Evolutionary conservation across 2,797 vertebrate species (phyloP).

Genomic region (Cuculus canorus): DNA sequence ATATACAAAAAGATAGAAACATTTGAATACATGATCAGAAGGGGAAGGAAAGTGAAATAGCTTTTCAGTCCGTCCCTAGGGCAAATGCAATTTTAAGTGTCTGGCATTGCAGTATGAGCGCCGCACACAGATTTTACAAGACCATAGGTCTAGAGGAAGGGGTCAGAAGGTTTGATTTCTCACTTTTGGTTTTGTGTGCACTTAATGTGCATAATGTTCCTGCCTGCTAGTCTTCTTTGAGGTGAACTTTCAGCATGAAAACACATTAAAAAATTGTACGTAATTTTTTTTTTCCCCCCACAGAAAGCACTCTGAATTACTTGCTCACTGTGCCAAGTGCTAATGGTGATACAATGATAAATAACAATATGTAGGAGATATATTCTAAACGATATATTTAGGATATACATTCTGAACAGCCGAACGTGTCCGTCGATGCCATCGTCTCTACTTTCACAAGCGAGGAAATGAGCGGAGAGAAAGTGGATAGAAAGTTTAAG

Average conservation of each 20-base stretch:
- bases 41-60: constrained; percentile 1
- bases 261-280: background rate
- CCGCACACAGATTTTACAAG: background rate
- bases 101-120: background rate
- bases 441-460: background rate
- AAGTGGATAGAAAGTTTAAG: background rate
- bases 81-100: background rate
- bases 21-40: background rate
- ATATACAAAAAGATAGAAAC: background rate
- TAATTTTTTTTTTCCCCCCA: background rate
- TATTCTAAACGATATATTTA: background rate
- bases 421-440: accelerated
- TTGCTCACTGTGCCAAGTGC: background rate
- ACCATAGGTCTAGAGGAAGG: background rate
- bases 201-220: background rate
- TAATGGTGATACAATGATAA: background rate
- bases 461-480: background rate
- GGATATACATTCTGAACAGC: background rate
- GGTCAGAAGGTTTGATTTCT: background rate
- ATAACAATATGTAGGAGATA: background rate
- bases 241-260: background rate
- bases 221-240: background rate
- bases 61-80: constrained; percentile 3
- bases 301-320: background rate
- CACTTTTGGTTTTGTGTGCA: background rate